Percentiles rank a stretch among this genome's conserved stretches.
phyloP scores from a whole-genome alignment of 2,113 vertebrate genomes.

The Corythornis madagascariensis region DNA sequence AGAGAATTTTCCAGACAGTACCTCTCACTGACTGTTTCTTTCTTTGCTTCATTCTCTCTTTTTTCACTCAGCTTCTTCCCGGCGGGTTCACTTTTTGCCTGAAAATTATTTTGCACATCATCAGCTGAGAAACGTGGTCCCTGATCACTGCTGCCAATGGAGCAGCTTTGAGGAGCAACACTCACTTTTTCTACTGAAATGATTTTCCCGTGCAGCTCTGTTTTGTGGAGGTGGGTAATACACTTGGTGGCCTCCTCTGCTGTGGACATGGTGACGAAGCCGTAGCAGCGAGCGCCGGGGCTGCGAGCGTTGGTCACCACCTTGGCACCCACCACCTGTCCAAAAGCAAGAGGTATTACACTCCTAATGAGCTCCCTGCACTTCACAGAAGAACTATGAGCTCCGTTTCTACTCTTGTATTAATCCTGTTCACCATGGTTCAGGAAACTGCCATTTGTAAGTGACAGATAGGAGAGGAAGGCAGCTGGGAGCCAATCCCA shows the following conservation, averaged over 20 bases:
- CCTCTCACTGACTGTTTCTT: conserved; percentile 74
- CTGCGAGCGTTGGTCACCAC: conserved; percentile 97
- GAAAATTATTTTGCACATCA: conserved; percentile 33
- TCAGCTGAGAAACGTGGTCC: neutral
- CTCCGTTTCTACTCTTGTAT: neutral
- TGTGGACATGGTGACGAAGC: conserved; percentile 97
- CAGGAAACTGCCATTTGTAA: neutral
- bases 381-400: neutral
- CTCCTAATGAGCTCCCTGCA: neutral
- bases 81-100: conserved; percentile 96
- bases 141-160: fast-evolving
- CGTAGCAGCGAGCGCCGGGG: conserved; percentile 94
- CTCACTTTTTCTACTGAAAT: conserved; percentile 96
- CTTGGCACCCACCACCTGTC: conserved; percentile 94
- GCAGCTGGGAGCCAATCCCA: neutral
- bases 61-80: conserved; percentile 91
- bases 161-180: neutral
- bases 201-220: conserved; percentile 93
- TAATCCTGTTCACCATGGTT: neutral
- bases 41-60: conserved; percentile 83
- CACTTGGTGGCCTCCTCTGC: conserved; percentile 92
- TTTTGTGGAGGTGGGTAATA: conserved; percentile 91
- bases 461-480: neutral
- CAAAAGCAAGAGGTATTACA: neutral
- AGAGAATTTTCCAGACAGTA: conserved; percentile 75